Conservation (phyloP, 2,113 vertebrate species). For the Myanophis thanlyinensis region DNA sequence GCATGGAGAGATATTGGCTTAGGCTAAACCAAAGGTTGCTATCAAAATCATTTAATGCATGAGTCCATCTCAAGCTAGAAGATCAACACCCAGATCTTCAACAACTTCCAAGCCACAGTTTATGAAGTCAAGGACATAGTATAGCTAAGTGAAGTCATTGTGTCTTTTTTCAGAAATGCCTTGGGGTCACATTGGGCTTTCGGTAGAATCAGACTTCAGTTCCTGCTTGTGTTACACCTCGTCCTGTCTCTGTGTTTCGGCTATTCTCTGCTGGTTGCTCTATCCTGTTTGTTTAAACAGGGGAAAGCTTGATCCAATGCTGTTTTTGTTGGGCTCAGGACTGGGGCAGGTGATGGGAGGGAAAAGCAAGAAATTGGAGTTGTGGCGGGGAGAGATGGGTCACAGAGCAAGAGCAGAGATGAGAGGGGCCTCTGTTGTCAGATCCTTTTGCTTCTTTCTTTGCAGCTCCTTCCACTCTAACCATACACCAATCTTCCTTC, state of each 20-base stretch:
- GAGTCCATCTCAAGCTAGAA: neutral
- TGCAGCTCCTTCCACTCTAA: constrained; percentile 63
- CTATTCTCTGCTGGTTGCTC: neutral
- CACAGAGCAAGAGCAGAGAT: neutral
- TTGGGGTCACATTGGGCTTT: neutral
- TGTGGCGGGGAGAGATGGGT: neutral
- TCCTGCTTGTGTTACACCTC: neutral
- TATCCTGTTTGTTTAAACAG: constrained; percentile 8
- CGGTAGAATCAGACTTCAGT: neutral
- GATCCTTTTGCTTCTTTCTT: constrained; percentile 52
- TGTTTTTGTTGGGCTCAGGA: constrained; percentile 29
- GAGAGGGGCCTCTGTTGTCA: constrained; percentile 3
- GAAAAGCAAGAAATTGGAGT: constrained; percentile 1
- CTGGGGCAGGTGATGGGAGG: constrained; percentile 20
- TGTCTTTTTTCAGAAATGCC: neutral
- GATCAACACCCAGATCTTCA: neutral
- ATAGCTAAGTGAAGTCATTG: neutral
- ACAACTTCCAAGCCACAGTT: neutral
- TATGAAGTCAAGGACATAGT: neutral
- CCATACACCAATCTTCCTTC: constrained; percentile 56
- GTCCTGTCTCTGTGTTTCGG: neutral
- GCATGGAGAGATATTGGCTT: neutral
- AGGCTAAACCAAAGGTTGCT: neutral
- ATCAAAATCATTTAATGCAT: neutral
- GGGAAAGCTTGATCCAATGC: constrained; percentile 44